Conservation (phyloP, 2,888 invertebrate species). For the Epistrophella euchroma region DNA sequence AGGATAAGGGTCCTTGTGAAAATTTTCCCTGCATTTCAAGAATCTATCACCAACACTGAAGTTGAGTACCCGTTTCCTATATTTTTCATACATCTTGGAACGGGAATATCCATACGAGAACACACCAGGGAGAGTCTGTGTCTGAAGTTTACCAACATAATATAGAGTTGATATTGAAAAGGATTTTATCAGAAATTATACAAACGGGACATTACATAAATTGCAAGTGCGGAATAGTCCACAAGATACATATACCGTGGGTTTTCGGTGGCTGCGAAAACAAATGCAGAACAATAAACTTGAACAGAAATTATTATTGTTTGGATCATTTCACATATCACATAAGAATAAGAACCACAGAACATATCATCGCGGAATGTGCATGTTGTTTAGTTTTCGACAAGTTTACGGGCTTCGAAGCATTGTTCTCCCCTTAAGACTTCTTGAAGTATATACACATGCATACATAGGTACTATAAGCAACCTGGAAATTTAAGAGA, state of each 20-base stretch:
- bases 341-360: constrained; percentile 55
- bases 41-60: constrained; percentile 15
- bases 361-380: constrained; percentile 31
- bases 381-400: constrained; percentile 56
- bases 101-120: background rate
- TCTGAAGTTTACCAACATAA: constrained; percentile 38
- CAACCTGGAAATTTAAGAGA: constrained; percentile 35
- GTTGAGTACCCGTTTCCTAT: background rate
- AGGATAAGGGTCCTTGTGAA: background rate
- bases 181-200: constrained; percentile 41
- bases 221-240: background rate
- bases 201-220: background rate
- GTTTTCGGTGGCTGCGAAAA: constrained; percentile 38
- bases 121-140: constrained; percentile 41
- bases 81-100: background rate
- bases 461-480: background rate
- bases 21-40: background rate
- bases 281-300: constrained; percentile 62
- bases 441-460: background rate
- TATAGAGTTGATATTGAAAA: constrained; percentile 55
- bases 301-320: constrained; percentile 66
- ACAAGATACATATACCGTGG: background rate
- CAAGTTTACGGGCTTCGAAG: constrained; percentile 53
- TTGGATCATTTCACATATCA: constrained; percentile 55
- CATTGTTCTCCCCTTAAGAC: constrained; percentile 52